Evolutionary conservation across 1,140 invertebrate species (phyloP), one percentile per base, ranked within the genome.

Genomic region (Halyomorpha halys): DNA sequence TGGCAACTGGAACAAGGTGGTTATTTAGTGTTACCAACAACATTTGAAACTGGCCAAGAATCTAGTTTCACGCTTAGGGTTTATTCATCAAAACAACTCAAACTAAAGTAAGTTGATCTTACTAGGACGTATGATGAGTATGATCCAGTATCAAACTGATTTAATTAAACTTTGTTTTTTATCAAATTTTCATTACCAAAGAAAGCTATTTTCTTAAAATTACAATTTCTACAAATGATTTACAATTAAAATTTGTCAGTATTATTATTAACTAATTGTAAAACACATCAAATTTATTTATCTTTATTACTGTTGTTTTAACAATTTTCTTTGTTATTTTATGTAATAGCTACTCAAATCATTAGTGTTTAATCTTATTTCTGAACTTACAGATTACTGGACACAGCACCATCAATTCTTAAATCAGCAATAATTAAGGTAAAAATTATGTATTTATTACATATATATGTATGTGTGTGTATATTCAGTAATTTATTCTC

Each of bases 41-140:
- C 91, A 2, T 94, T 93, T 74, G 91, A 94, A 75, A 89, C 92
- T 0, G 85, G 87, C 0, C 87, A 94, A 73, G 92, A 94, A 77
- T 89, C 89, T 0, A 85, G 83, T 66, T 93, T 91, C 72, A 90
- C 89, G 0, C 75, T 92, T 8, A 75, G 89, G 67, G 85, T 91
- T n/a, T 90, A 85, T 73, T 90, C 89, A 18, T 83, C 80, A 67
- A 89, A 90, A 75, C 83, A 86, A 0, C 75, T 93, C 5, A 93
- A 91, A 73, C 80, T 94, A 67, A 89, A 88, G 80, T 83, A 73
- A 76, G 78, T 73, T 27, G 27, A 61, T 6, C 2, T 34, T 44
- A 21, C 3, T 4, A 4, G 19, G 3, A n/a, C n/a, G n/a, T n/a
- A n/a, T n/a, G n/a, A n/a, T n/a, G n/a, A n/a, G n/a, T n/a, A n/a